Conservation (phyloP, 92 coral and sea anemone genomes). For the Nematostella vectensis region DNA sequence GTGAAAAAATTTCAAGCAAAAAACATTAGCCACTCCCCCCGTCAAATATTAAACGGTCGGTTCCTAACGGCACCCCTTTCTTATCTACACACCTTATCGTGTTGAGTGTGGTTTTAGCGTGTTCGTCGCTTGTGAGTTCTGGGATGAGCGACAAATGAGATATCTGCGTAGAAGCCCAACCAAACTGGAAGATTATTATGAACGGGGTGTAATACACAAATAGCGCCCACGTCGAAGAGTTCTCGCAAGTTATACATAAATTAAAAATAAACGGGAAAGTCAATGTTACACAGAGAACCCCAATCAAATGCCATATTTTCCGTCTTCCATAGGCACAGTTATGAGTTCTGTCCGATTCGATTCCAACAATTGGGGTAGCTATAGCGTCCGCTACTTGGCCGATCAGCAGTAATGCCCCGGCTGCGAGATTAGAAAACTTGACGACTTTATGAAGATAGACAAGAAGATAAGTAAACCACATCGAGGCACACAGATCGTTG, state of each 20-base stretch:
- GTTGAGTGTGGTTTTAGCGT: constrained; percentile 70
- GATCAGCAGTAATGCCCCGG: constrained; percentile 69
- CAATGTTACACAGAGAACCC: constrained; percentile 69
- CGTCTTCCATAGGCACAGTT: constrained; percentile 73
- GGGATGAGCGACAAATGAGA: constrained; percentile 95
- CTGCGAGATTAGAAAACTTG: constrained; percentile 55
- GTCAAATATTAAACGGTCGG: no score
- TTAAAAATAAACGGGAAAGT: constrained; percentile 91
- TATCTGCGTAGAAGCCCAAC: constrained; percentile 98
- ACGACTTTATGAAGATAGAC: constrained; percentile 85
- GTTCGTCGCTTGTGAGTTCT: constrained; percentile 65
- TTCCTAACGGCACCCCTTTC: no score
- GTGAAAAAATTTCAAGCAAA: no score
- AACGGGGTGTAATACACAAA: constrained; percentile 78
- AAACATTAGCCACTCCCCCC: no score
- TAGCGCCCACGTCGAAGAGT: constrained; percentile 37
- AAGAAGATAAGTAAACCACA: constrained; percentile 91
- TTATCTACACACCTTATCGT: constrained; percentile 97
- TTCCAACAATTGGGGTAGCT: constrained; percentile 90
- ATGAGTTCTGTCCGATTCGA: constrained; percentile 89
- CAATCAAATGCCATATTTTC: constrained; percentile 89
- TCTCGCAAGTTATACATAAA: constrained; percentile 60
- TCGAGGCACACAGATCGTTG: constrained; percentile 89
- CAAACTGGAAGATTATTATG: constrained; percentile 88
- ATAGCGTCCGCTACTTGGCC: constrained; percentile 94